phyloP scores from a whole-genome alignment of 2,113 vertebrate species.

The Mus spicilegus region DNA sequence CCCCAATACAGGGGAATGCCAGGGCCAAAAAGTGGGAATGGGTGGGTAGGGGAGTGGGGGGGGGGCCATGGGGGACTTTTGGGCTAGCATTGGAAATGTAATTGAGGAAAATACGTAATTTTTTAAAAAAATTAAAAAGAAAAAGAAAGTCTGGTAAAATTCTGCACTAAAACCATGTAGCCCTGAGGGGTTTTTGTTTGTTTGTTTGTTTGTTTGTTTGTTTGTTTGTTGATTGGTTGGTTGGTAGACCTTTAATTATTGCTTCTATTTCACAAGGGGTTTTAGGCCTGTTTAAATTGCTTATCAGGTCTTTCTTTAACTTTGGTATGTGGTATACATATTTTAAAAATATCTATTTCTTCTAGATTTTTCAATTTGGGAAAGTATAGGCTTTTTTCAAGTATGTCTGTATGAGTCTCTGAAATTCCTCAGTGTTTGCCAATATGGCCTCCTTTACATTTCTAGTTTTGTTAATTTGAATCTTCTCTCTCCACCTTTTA shows the following conservation, averaged over 20 bases:
- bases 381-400: not conserved
- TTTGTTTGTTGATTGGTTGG: no score
- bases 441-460: not conserved
- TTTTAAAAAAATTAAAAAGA: no score
- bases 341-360: not conserved
- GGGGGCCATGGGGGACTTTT: no score
- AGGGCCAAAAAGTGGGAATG: no score
- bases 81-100: no score
- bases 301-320: not conserved
- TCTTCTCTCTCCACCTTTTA: not conserved
- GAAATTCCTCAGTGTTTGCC: not conserved
- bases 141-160: not conserved
- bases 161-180: not conserved
- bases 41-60: no score
- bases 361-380: not conserved
- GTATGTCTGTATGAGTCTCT: not conserved
- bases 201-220: not conserved
- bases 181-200: not conserved
- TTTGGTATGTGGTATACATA: not conserved
- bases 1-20: no score
- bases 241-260: not conserved
- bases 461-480: not conserved
- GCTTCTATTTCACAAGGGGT: not conserved
- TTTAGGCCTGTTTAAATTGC: not conserved
- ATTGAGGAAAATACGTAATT: no score